Base-by-base conservation (phyloP, 2,888 invertebrate genomes). In the Machimus rusticus region DNA sequence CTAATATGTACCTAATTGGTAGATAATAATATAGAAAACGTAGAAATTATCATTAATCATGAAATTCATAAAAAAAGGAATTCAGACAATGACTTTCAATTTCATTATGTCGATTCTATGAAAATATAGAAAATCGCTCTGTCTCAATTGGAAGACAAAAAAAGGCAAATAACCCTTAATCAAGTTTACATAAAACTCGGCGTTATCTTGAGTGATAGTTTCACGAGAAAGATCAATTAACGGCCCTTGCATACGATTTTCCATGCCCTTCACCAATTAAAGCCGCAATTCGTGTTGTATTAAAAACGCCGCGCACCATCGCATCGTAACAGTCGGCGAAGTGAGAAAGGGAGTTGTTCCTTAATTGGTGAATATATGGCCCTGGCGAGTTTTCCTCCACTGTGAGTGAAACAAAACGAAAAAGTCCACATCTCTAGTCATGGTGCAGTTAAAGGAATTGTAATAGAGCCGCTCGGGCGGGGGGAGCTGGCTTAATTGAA, bases 401-500 rank as follows among this genome's bases (percentile, higher is more conserved):
- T 1, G 31, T 23, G 5, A 79, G 43, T 23, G 46, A 28, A 79
- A 79, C 43, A 28, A 19, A 28, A 79, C 9, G 23, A 43, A 23
- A 79, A 19, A 46, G 28, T 79, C 16, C 51, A 79, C 19, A 1
- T 23, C 8, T 51, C 51, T 19, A 51, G 51, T 19, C n/a, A 6
- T 51, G 51, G 51, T 51, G 5, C n/a, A 51, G 51, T n/a, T 16
- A n/a, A n/a, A 51, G 51, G 51, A 51, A n/a, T n/a, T 51, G 66
- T 66, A 19, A 19, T 66, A 66, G 66, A 23, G 66, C 12, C n/a
- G 66, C 66, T 66, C 66, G 66, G 66, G 66, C 6, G 23, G 19
- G 23, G 66, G 66, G 66, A 66, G 66, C 66, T 1, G 81, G 28
- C 74, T 79, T 87, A 87, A 87, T 87, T 87, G 87, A 87, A 81